A percentile compares a stretch with the other conserved stretches of the same genome.
phyloP scores from a whole-genome alignment of 2,888 invertebrate genomes.

The Ophion obscuratus region DNA sequence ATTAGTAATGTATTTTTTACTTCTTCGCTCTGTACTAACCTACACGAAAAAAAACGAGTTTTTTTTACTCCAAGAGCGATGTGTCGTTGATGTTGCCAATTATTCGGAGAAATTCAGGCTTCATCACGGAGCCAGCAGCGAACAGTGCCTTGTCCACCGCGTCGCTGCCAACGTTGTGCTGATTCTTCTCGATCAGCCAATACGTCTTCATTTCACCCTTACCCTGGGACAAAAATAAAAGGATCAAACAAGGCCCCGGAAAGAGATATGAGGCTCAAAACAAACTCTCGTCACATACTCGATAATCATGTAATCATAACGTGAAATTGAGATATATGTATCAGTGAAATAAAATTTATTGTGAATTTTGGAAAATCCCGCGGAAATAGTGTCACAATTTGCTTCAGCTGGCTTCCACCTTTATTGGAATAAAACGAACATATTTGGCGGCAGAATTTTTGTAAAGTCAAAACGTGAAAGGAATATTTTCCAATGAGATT shows the following conservation, averaged over 20 bases:
- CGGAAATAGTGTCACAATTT: neutral
- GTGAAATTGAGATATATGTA: neutral
- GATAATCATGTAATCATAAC: too few species aligned
- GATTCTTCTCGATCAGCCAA: conserved; percentile 86
- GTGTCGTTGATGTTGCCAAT: conserved; percentile 41
- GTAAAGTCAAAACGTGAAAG: neutral
- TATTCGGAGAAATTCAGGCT: conserved; percentile 61
- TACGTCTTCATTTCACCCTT: conserved; percentile 95
- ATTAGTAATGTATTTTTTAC: conserved; percentile 1
- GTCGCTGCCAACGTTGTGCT: conserved; percentile 36
- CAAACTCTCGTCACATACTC: too few species aligned
- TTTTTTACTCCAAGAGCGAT: neutral
- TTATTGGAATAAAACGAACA: neutral
- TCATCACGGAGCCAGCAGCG: conserved; percentile 45
- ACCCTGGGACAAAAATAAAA: conserved; percentile 86
- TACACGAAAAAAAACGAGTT: neutral
- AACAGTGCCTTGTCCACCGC: conserved; percentile 41
- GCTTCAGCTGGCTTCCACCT: neutral
- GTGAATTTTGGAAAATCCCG: neutral
- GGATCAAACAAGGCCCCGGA: neutral
- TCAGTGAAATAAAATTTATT: neutral
- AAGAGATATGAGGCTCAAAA: neutral
- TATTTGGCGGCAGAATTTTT: neutral
- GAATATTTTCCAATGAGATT: neutral
- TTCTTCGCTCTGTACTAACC: neutral